These are phyloP conservation scores for Cartodere bifasciata DNA, from an alignment of 2,888 invertebrate species.

Conservation along the genomic window DNA sequence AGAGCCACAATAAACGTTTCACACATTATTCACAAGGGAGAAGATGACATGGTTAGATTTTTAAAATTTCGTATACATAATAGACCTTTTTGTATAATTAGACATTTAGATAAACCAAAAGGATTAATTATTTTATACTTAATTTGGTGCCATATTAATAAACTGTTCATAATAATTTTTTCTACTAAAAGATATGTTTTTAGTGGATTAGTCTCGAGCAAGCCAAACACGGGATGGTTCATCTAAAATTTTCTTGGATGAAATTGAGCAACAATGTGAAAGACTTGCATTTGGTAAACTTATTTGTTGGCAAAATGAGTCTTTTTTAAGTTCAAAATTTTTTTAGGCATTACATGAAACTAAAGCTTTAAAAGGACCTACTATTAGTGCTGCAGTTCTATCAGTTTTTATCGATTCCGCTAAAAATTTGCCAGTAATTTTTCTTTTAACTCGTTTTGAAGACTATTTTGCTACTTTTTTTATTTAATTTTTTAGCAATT, in stretches of 20 bases:
- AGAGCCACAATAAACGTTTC: conserved; percentile 63
- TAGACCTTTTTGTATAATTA: no score
- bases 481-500: conserved; percentile 44
- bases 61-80: no score
- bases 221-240: conserved; percentile 89
- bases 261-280: conserved; percentile 55
- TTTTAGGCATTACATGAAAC: conserved; percentile 56
- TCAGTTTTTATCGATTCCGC: conserved; percentile 84
- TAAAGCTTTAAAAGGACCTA: conserved; percentile 53
- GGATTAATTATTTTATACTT: no score
- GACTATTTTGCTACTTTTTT: no score
- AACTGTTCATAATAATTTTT: no score
- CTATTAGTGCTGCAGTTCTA: conserved; percentile 60
- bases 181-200: conserved; percentile 23
- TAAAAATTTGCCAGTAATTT: conserved; percentile 70
- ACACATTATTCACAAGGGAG: conserved; percentile 55
- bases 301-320: no score
- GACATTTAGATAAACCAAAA: no score
- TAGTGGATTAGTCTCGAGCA: conserved; percentile 93
- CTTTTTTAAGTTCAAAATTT: no score
- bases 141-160: no score
- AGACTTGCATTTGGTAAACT: conserved; percentile 63
- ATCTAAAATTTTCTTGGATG: conserved; percentile 83
- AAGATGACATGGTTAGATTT: conserved; percentile 55
- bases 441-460: no score